Conservation (phyloP, 2,888 invertebrate genomes). For the Temnothorax rugatulus region DNA sequence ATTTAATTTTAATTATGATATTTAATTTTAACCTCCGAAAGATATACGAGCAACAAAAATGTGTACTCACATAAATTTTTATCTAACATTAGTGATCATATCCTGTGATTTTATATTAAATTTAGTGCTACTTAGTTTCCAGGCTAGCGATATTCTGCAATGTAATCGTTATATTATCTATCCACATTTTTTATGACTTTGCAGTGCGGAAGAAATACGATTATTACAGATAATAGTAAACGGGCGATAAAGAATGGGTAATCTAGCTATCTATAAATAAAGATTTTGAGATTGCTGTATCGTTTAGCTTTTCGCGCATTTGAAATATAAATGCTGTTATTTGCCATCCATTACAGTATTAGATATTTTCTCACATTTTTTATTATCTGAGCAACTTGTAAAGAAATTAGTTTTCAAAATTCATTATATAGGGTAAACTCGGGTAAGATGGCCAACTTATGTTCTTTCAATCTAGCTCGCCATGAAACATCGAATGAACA, state of each 20-base stretch:
- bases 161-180: slow-evolving; percentile 60
- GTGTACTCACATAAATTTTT: slow-evolving; percentile 8
- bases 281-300: slow-evolving; percentile 12
- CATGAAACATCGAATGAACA: too few species aligned
- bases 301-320: slow-evolving; percentile 46
- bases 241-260: neutral
- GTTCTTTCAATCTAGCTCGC: too few species aligned
- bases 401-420: slow-evolving; percentile 10
- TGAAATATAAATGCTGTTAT: slow-evolving; percentile 22
- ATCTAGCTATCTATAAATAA: slow-evolving; percentile 19
- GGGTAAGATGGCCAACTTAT: too few species aligned
- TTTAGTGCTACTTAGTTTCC: slow-evolving; percentile 24
- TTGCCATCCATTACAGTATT: slow-evolving; percentile 66
- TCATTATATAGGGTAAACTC: neutral
- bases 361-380: slow-evolving; percentile 41
- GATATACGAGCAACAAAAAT: neutral
- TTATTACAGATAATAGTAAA: slow-evolving; percentile 16
- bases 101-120: slow-evolving; percentile 42
- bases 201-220: slow-evolving; percentile 27
- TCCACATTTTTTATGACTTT: slow-evolving; percentile 31
- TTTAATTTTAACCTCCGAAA: slow-evolving; percentile 16
- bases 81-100: slow-evolving; percentile 17
- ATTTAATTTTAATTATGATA: slow-evolving; percentile 11
- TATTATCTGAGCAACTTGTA: slow-evolving; percentile 22
- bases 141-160: slow-evolving; percentile 64